Base-by-base conservation (phyloP, 2,113 vertebrate genomes). In the Catharus fuscescens region DNA sequence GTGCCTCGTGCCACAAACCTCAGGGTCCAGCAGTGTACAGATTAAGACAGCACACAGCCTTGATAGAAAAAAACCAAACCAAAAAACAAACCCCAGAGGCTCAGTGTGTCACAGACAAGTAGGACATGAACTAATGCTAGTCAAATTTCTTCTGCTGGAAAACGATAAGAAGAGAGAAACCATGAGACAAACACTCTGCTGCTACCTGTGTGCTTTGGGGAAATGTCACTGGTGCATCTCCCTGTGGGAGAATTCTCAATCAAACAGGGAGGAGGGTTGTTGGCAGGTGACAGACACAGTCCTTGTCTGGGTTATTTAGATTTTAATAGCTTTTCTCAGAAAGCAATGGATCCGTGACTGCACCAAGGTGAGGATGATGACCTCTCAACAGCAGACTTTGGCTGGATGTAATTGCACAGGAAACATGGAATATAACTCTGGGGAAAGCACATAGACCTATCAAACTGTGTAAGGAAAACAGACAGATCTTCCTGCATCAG, bases 321-420 rank as follows among this genome's bases (percentile, higher is more conserved):
- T 79, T 70, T 79, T 86, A 93, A 92, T 36, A 79, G 88, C 48
- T 88, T 88, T 95, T 84, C 69, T 92, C 69, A 80, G 77, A 84
- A 90, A 88, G 40, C 45, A 82, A 59, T 20, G 71, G 61, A 91
- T 80, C 82, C 10, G 10, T 60, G 65, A 59, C 76, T 81, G 45
- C 64, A 48, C 21, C 85, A 84, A 83, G n/a, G 76, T 78, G 48
- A 91, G 72, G 60, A 80, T 50, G 90, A 82, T 65, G 61, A 65
- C 53, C 71, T 61, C 34, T 38, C 79, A 73, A 78, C n/a, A 74
- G 31, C 70, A 90, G 76, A 56, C 48, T 47, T 50, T 1, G 15
- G 69, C 56, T 64, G 71, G 57, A 71, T 25, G 40, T 10, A 48
- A 77, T 73, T 11, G 38, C 20, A 59, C 26, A 62, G 42, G 4